Percentiles rank a stretch among this genome's conserved stretches.
Conservation (phyloP, 2,113 vertebrate species). For the Entomyzon cyanotis region DNA sequence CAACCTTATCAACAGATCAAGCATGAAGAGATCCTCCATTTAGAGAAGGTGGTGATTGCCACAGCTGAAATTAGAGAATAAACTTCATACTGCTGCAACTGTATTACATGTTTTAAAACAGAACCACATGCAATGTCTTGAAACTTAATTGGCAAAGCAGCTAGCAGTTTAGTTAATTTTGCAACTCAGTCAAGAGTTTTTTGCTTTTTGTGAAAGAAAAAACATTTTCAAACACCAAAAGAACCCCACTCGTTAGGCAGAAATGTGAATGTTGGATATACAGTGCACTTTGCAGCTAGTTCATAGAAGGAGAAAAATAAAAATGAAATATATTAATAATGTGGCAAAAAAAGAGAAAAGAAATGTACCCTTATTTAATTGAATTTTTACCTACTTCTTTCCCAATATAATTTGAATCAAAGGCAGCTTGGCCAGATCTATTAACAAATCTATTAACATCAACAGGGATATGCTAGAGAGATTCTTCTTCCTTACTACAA, state of each 20-base stretch:
- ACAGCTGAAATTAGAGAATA: neutral
- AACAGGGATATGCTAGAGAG: neutral
- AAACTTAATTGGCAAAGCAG: neutral
- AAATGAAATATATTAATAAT: neutral
- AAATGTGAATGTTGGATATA: neutral
- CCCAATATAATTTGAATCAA: neutral
- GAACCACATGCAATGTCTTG: neutral
- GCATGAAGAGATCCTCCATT: rapidly evolving
- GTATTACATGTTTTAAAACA: neutral
- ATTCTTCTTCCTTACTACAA: neutral
- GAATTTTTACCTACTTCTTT: neutral
- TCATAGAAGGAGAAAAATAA: neutral
- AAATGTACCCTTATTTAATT: neutral
- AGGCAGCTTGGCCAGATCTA: neutral
- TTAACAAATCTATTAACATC: neutral
- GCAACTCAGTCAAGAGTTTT: neutral
- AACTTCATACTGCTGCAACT: neutral
- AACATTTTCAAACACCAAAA: neutral
- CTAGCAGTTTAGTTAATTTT: neutral
- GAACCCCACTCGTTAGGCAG: rapidly evolving
- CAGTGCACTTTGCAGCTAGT: neutral
- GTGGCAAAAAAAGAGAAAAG: neutral
- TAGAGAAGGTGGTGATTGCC: rapidly evolving
- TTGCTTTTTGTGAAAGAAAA: neutral
- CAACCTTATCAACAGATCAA: neutral